These are phyloP conservation scores for Tauraco hartlaubi DNA, from an alignment of 2,797 vertebrate genomes.

Conservation along the genomic window DNA sequence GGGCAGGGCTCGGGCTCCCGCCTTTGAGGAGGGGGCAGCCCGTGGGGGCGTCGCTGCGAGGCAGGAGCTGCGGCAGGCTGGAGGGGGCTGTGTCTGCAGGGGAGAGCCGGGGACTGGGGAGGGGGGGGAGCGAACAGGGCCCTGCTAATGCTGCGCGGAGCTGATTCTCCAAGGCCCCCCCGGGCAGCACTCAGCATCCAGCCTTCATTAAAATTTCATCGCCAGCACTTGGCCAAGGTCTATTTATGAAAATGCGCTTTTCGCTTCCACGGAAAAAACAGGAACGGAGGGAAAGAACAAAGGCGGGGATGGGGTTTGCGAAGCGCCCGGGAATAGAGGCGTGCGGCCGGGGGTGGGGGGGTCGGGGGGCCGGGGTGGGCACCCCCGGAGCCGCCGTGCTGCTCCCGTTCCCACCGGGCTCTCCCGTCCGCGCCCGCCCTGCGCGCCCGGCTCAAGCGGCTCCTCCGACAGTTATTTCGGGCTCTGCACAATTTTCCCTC, in stretches of 20 bases:
- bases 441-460: no score
- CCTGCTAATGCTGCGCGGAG: constrained; percentile 90
- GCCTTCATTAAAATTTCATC: constrained; percentile 96
- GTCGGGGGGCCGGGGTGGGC: not conserved
- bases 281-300: constrained; percentile 80
- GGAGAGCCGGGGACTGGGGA: constrained; percentile 34
- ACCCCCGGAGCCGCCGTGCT: no score
- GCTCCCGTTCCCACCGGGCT: no score
- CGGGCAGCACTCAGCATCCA: constrained; percentile 92
- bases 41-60: no score
- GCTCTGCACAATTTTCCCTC: no score
- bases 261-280: constrained; percentile 87
- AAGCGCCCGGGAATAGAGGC: constrained; percentile 3
- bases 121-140: constrained; percentile 64
- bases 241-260: constrained; percentile 97
- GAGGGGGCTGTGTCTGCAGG: not conserved
- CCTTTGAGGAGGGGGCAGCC: not conserved
- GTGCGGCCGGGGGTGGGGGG: not conserved
- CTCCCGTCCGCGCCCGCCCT: no score
- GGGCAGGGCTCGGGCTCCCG: not conserved
- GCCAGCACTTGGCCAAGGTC: constrained; percentile 93
- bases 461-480: not conserved
- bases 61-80: no score
- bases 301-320: constrained; percentile 76
- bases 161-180: constrained; percentile 88